Conservation (phyloP, 2,113 vertebrate genomes). For the Amblyopsis rosae region DNA sequence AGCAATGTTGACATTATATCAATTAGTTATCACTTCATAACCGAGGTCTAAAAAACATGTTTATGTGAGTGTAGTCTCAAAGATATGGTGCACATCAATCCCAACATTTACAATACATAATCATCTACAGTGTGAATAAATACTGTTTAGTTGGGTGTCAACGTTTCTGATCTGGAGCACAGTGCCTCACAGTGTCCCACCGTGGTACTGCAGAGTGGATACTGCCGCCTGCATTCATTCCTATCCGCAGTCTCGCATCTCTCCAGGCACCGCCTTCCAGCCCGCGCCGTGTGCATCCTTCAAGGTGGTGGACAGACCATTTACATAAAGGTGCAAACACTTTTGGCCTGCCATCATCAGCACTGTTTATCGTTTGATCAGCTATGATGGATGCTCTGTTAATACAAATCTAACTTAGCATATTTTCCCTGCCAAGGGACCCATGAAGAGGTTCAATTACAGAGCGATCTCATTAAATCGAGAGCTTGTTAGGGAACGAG, state of each 20-base stretch:
- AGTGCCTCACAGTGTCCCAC: conserved; percentile 87
- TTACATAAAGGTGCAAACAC: conserved; percentile 68
- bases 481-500: conserved; percentile 89
- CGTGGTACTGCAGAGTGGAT: neutral
- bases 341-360: conserved; percentile 76
- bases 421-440: conserved; percentile 93
- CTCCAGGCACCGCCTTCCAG: conserved; percentile 51
- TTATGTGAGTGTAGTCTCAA: neutral
- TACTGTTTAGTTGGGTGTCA: neutral
- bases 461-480: conserved; percentile 95
- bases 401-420: conserved; percentile 90
- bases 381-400: conserved; percentile 93
- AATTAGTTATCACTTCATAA: too few relatives aligned
- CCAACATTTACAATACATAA: neutral
- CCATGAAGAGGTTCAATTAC: conserved; percentile 93
- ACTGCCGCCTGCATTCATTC: conserved; percentile 7
- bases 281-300: conserved; percentile 71
- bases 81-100: too few relatives aligned
- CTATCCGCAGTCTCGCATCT: conserved; percentile 15
- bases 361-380: conserved; percentile 91
- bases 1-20: too few relatives aligned
- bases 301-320: conserved; percentile 77
- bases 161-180: conserved; percentile 79
- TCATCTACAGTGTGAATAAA: conserved; percentile 9
- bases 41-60: neutral